Conservation (phyloP, 30 jellyfish, hydroid and myxozoan species). For the Cassiopea andromeda region DNA sequence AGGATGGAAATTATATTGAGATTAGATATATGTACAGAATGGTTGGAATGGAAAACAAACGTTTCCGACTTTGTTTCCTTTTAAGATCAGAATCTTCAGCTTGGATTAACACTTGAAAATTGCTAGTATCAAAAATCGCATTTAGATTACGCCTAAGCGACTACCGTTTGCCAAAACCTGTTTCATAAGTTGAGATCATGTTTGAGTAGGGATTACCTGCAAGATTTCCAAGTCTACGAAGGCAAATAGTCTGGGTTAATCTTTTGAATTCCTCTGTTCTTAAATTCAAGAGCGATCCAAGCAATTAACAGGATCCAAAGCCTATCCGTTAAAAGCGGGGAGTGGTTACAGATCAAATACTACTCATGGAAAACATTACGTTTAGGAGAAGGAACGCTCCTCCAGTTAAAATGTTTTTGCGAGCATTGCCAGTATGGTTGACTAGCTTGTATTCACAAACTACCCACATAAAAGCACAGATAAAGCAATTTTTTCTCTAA, state of each 20-base stretch:
- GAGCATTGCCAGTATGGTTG: no score
- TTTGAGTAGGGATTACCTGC: constrained; percentile 22
- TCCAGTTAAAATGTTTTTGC: no score
- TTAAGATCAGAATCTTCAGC: constrained; percentile 53
- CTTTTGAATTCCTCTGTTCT: constrained; percentile 28
- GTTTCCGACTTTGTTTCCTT: constrained; percentile 64
- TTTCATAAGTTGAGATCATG: constrained; percentile 32
- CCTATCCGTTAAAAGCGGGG: neutral
- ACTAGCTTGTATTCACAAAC: no score
- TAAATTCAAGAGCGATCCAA: constrained; percentile 39
- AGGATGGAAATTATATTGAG: neutral
- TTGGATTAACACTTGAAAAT: constrained; percentile 57
- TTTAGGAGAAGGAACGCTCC: neutral
- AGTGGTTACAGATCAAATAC: neutral
- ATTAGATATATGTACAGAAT: constrained; percentile 10
- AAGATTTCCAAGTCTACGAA: neutral
- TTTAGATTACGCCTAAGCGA: constrained; percentile 33
- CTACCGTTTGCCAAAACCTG: constrained; percentile 28
- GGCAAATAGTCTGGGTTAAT: constrained; percentile 21
- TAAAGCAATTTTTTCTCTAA: no score
- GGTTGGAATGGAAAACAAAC: constrained; percentile 23
- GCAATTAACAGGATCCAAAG: constrained; percentile 27
- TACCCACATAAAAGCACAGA: no score
- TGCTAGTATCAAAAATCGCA: constrained; percentile 23
- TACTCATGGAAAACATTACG: neutral